phyloP scores from a whole-genome alignment of 2,797 vertebrate species.

The Pseudopleuronectes americanus region DNA sequence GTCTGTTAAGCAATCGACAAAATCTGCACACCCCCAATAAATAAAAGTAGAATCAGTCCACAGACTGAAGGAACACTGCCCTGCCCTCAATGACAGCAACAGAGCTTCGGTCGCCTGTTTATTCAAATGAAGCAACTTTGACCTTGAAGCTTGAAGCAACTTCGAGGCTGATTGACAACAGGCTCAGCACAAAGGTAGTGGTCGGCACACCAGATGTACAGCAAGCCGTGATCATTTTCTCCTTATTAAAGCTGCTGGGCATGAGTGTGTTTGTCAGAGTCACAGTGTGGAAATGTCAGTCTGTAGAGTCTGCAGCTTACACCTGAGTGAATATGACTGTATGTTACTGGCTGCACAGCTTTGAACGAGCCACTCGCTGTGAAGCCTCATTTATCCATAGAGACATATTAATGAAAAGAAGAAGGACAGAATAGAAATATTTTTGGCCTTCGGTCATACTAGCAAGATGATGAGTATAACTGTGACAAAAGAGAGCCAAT shows the following conservation, averaged over 20 bases:
- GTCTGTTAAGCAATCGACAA: no score
- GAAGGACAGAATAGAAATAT: neutral
- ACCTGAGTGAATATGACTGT: neutral
- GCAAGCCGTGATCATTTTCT: neutral
- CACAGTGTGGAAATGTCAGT: neutral
- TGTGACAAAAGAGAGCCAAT: neutral
- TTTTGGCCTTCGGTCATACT: neutral
- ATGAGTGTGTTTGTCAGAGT: neutral
- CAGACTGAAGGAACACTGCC: no score
- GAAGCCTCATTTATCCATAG: neutral
- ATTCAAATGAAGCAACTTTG: no score
- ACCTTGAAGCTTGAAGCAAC: neutral
- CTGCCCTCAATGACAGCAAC: no score
- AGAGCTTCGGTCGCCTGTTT: no score
- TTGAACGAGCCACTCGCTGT: neutral
- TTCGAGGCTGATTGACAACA: neutral
- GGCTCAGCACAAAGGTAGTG: no score
- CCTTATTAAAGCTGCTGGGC: neutral
- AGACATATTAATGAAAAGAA: neutral
- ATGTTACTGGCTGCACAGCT: neutral
- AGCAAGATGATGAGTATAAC: conserved; percentile 7
- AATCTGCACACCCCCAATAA: no score
- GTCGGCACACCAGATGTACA: no score
- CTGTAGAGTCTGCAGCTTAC: neutral
- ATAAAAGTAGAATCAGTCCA: no score